A percentile compares a stretch with the other conserved stretches of the same genome.
phyloP scores from a whole-genome alignment of 2,797 vertebrate genomes.

The Sebastes minor region DNA sequence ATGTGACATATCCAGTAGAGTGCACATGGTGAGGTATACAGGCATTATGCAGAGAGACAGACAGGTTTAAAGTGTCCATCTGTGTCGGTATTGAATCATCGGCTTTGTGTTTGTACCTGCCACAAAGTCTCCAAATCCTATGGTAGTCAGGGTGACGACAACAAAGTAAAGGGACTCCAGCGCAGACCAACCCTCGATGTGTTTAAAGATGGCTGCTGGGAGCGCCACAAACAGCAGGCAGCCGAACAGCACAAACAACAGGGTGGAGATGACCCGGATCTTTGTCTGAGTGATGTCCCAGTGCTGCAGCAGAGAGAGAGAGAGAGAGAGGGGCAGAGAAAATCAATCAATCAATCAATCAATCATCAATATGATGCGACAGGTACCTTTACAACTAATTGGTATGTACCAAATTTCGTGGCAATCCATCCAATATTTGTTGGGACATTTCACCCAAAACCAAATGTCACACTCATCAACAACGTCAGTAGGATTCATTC shows the following conservation, averaged over 20 bases:
- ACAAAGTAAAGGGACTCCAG: conserved; percentile 97
- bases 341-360: neutral
- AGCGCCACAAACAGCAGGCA: conserved; percentile 95
- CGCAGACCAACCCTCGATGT: conserved; percentile 95
- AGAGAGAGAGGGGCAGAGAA: neutral
- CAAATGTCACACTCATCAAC: neutral
- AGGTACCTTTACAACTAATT: neutral
- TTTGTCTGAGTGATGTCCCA: conserved; percentile 97
- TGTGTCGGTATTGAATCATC: neutral
- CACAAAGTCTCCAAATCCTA: conserved; percentile 97
- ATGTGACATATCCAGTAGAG: neutral
- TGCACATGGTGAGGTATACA: neutral
- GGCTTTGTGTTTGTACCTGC: conserved; percentile 84
- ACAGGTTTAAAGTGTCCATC: neutral
- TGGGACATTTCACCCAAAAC: neutral
- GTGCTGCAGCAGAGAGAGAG: conserved; percentile 78
- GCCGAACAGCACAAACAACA: conserved; percentile 95
- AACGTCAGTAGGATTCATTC: neutral
- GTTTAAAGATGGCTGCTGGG: conserved; percentile 93
- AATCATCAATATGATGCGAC: neutral
- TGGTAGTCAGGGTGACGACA: conserved; percentile 96
- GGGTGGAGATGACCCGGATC: conserved; percentile 96
- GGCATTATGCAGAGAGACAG: neutral
- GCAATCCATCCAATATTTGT: neutral
- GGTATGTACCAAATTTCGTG: neutral